Evolutionary conservation across 2,888 invertebrate species (phyloP), one percentile per base, ranked within the genome.

Genomic region (Troides oblongomaculatus): DNA sequence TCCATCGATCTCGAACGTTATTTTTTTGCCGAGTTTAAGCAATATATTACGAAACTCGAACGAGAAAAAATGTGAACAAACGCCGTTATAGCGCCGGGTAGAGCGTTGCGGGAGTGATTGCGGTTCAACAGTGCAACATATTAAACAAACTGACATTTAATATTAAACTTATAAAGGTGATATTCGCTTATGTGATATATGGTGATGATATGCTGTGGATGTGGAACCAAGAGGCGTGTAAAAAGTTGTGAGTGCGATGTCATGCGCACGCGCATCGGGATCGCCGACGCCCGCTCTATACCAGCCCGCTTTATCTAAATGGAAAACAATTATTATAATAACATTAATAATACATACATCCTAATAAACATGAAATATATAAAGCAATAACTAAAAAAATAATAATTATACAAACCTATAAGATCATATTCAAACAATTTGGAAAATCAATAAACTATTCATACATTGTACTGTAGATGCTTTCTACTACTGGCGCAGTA

Each of bases 61-160:
- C 78, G 75, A 79, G 78, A 76, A 46, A 14, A 75, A 78, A 71
- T 75, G 71, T 82, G 77, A 81, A 75, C 78, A 84, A 21, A 50
- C 56, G 53, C 71, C 84, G 86, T 85, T 85, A 85, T 75, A 68
- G 76, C 77, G 81, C 79, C 80, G 81, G 75, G 80, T 82, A 80
- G 64, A 68, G 62, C 43, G n/a, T 66, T 67, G n/a, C 64, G 53
- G 66, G 50, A 65, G 60, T 58, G 64, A 79, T 75, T 78, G 74
- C 72, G 73, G 73, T 75, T 39, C 61, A 25, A 6, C 53, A 21
- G 50, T 46, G 12, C 23, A 1, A 18, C n/a, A 17, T 57, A 39
- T 64, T 30, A 53, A 61, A 56, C 21, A 63, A 62, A 67, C 43
- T 43, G 53, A 56, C 25, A 53, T 21, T 39, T 64, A 53, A 43